Evolutionary conservation across 2,797 vertebrate species (phyloP).

Genomic region (Halcyon smyrnensis): DNA sequence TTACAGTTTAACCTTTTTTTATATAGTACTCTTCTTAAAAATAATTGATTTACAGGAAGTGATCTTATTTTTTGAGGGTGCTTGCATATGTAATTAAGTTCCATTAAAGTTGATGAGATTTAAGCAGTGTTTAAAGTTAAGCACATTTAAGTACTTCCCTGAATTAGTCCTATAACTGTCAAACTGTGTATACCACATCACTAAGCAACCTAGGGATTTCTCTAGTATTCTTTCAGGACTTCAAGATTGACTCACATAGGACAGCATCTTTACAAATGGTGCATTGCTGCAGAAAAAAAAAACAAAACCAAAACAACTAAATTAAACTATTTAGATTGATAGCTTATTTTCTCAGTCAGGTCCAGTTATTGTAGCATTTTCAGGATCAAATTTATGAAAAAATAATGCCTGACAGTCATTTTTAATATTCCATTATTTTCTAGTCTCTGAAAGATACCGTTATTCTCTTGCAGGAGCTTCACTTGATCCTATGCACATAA

Average conservation of each 20-base stretch:
- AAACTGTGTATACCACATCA: neutral
- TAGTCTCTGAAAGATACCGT: neutral
- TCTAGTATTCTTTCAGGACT: neutral
- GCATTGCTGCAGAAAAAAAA: neutral
- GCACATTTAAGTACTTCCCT: neutral
- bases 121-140: slow-evolving; percentile 8
- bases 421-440: neutral
- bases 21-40: neutral
- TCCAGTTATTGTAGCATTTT: neutral
- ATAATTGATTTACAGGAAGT: neutral
- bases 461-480: neutral
- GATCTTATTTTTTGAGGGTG: neutral
- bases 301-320: neutral
- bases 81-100: neutral
- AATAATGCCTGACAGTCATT: neutral
- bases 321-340: neutral
- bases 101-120: neutral
- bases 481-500: neutral
- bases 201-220: neutral
- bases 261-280: neutral
- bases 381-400: neutral
- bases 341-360: neutral
- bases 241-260: neutral
- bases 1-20: neutral
- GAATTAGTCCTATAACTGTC: neutral